These are phyloP conservation scores for Agrochola macilenta DNA, from an alignment of 2,888 invertebrate genomes.

Conservation along the genomic window DNA sequence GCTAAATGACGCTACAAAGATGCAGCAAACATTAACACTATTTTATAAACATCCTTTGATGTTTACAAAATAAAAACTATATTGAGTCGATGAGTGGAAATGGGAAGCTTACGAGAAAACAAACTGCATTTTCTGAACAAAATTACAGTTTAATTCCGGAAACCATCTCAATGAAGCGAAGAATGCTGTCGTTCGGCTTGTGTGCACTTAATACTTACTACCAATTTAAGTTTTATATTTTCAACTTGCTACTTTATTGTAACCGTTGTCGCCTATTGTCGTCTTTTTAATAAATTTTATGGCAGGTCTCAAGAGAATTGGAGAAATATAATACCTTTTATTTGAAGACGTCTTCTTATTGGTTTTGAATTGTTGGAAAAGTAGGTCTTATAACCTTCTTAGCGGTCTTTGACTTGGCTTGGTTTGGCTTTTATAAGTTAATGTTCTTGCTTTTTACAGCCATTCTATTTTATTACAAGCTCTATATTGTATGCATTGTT, in stretches of 20 bases:
- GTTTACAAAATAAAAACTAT: constrained; percentile 31
- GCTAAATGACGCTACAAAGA: constrained; percentile 3
- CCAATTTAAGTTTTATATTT: constrained; percentile 12
- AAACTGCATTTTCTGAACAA: constrained; percentile 19
- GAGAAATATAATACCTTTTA: constrained; percentile 26
- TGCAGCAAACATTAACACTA: not conserved
- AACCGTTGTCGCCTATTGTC: constrained; percentile 12
- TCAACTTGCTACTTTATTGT: not conserved
- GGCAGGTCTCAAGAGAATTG: constrained; percentile 9
- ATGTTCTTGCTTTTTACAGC: constrained; percentile 8
- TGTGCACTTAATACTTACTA: constrained; percentile 11
- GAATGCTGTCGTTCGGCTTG: not conserved
- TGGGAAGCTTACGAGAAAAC: not conserved
- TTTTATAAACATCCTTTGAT: constrained; percentile 3
- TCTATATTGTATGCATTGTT: not conserved
- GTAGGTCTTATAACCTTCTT: constrained; percentile 14
- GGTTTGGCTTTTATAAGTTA: not conserved
- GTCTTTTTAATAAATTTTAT: constrained; percentile 21
- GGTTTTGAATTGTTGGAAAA: constrained; percentile 18
- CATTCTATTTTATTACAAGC: constrained; percentile 4
- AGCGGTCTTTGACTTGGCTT: constrained; percentile 1
- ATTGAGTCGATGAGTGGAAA: constrained; percentile 9
- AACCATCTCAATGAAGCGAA: constrained; percentile 14
- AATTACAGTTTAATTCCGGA: constrained; percentile 7
- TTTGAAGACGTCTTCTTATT: constrained; percentile 32